Conservation (phyloP, 2,888 invertebrate species). For the Protodeltote pygarga region DNA sequence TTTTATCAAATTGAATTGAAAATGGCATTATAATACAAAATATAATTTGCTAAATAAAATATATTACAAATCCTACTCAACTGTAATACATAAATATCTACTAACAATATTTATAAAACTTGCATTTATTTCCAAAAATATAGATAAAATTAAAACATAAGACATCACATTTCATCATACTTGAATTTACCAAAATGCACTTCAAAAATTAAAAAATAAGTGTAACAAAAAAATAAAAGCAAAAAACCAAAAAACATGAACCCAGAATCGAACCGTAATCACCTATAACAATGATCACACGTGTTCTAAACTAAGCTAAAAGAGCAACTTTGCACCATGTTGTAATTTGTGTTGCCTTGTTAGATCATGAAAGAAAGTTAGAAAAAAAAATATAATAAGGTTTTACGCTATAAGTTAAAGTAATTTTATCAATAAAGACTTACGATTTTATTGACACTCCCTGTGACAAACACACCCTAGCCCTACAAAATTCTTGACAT, state of each 20-base stretch:
- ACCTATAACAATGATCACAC: slow-evolving; percentile 49
- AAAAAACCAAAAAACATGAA: slow-evolving; percentile 24
- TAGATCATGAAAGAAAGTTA: slow-evolving; percentile 15
- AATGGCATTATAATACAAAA: too few relatives aligned
- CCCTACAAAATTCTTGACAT: slow-evolving; percentile 17
- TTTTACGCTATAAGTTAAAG: not conserved
- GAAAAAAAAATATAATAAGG: slow-evolving; percentile 25
- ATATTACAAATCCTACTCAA: too few relatives aligned
- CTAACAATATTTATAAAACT: too few relatives aligned
- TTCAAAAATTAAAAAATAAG: slow-evolving; percentile 12
- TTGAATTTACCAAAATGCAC: not conserved
- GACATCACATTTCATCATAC: not conserved
- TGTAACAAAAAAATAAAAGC: slow-evolving; percentile 23
- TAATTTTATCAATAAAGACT: not conserved
- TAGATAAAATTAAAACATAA: slow-evolving; percentile 8
- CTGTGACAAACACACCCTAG: slow-evolving; percentile 6
- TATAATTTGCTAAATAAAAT: too few relatives aligned
- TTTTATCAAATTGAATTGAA: too few relatives aligned
- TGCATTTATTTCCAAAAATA: too few relatives aligned
- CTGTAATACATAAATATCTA: too few relatives aligned
- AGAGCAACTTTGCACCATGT: slow-evolving; percentile 23
- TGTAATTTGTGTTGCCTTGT: slow-evolving; percentile 42
- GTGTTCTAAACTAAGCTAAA: slow-evolving; percentile 54
- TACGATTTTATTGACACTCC: slow-evolving; percentile 22
- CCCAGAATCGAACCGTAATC: slow-evolving; percentile 66